Evolutionary conservation across 2,888 invertebrate species (phyloP).

Genomic region (Dynastes tityus): DNA sequence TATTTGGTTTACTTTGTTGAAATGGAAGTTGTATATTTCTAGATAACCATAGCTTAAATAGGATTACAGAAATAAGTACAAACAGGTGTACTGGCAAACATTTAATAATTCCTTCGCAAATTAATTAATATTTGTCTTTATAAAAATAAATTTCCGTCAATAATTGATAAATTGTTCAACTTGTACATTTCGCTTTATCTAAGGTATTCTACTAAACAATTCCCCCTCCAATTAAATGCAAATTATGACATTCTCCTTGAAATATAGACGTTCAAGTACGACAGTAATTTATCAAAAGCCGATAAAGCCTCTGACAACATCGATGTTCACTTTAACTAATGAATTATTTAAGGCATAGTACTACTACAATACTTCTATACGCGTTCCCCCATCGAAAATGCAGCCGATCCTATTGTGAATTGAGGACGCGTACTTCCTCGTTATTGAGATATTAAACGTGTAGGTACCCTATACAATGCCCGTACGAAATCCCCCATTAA

Average conservation of each 20-base stretch:
- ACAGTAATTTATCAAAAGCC: conserved; percentile 3
- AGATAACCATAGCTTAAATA: too few species aligned
- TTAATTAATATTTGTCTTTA: too few species aligned
- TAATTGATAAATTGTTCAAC: too few species aligned
- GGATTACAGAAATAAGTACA: too few species aligned
- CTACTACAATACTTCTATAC: not conserved
- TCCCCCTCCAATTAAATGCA: not conserved
- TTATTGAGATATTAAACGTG: conserved; percentile 25
- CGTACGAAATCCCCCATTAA: conserved; percentile 26
- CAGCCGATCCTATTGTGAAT: conserved; percentile 6
- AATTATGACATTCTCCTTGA: not conserved
- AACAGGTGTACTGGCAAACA: too few species aligned
- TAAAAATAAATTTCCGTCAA: not conserved
- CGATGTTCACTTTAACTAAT: conserved; percentile 28
- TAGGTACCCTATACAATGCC: conserved; percentile 9
- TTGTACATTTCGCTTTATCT: too few species aligned
- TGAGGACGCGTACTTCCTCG: conserved; percentile 3
- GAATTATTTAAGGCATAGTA: conserved; percentile 26
- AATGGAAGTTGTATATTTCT: too few species aligned
- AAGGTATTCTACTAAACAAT: not conserved
- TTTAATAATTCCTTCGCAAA: too few species aligned
- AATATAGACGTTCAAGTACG: not conserved
- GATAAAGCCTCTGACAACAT: conserved; percentile 20
- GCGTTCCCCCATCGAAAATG: conserved; percentile 7
- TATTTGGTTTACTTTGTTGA: too few species aligned